Base-by-base conservation (phyloP, 2,888 invertebrate genomes). In the Cheilosia impressa region DNA sequence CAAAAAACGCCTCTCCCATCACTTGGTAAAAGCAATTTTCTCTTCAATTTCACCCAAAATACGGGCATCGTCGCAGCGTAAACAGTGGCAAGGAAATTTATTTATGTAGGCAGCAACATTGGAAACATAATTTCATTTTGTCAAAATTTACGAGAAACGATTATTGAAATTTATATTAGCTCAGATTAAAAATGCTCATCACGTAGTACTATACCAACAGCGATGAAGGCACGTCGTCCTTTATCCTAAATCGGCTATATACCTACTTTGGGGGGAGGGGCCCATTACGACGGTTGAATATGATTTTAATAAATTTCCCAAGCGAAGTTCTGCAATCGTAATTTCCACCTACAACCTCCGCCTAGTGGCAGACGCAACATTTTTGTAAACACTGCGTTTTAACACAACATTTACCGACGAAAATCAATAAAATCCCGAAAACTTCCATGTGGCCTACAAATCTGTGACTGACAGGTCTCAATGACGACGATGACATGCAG, bases 401-500 rank as follows among this genome's bases (percentile, higher is more conserved):
- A 63, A 69, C 24, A 52, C 13, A 24, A 22, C 60, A 57, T 73
- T 62, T 78, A 62, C 47, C 50, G 57, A 57, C 24, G 63, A 81
- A 85, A 85, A 85, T 85, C 85, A 81, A 85, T 85, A 85, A 77
- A 63, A 68, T 76, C 76, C 77, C 66, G 47, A 81, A 81, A 81
- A 81, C 65, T 57, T 76, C 77, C 85, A 77, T 81, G 80, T 85
- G 85, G 63, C 81, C 85, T 85, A 85, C 85, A 85, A 85, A 85
- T 81, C 85, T 85, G 85, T 72, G 77, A 72, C 85, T 81, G 85
- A 85, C 85, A 85, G 85, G 85, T 76, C 85, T 81, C 85, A 73
- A 81, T 81, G 85, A 80, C 63, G 85, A 85, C 72, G 85, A 81
- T 85, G 85, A 85, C 85, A 85, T 85, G 85, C 85, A 85, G 80